These are phyloP conservation scores for Drosophila athabasca DNA, from an alignment of 1,140 invertebrate genomes.

Conservation along the genomic window DNA sequence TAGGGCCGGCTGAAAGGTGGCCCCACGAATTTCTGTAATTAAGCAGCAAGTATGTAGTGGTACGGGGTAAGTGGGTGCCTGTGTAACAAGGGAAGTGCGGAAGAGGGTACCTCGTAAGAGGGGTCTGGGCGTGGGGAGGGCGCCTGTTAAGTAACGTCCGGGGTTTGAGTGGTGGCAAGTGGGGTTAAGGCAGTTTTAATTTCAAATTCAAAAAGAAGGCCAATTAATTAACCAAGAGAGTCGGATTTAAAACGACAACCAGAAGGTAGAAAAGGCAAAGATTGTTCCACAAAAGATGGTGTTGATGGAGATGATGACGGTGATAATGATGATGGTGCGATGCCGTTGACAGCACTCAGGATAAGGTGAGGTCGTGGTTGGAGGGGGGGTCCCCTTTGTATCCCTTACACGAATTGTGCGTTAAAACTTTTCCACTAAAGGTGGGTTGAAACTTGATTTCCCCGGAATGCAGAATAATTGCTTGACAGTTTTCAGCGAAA, in stretches of 20 bases:
- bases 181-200: conserved; percentile 63
- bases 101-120: not conserved
- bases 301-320: conserved; percentile 14
- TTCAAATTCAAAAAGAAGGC: conserved; percentile 70
- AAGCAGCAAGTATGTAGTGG: conserved; percentile 49
- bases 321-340: conserved; percentile 31
- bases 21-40: conserved; percentile 59
- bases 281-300: not conserved
- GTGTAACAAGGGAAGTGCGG: not conserved
- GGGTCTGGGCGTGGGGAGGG: not conserved
- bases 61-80: not conserved
- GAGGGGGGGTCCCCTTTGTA: not conserved
- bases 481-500: not conserved
- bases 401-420: conserved; percentile 11
- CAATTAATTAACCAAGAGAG: conserved; percentile 74
- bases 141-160: not conserved
- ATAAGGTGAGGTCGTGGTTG: conserved; percentile 1
- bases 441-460: conserved; percentile 11
- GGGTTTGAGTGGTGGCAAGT: not conserved
- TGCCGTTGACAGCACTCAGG: conserved; percentile 41
- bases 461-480: not conserved
- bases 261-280: not conserved
- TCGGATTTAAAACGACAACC: conserved; percentile 52
- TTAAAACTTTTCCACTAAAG: conserved; percentile 21
- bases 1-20: conserved; percentile 6